Conservation (phyloP, 2,113 vertebrate genomes). For the Loxodonta africana region DNA sequence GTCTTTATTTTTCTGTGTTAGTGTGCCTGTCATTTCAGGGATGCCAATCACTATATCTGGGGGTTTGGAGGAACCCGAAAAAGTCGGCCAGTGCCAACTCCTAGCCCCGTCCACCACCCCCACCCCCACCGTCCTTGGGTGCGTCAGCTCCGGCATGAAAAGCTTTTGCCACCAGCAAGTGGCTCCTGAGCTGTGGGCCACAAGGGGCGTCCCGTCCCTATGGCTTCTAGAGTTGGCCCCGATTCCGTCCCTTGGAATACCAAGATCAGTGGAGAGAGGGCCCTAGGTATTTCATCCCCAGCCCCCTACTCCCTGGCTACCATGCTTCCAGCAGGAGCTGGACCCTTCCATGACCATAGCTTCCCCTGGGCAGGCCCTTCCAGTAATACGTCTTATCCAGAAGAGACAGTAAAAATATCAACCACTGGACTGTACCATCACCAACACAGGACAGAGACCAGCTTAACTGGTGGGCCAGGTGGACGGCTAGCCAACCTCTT, state of each 20-base stretch:
- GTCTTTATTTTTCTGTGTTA: constrained; percentile 53
- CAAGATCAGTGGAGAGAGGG: neutral
- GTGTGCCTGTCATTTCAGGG: constrained; percentile 27
- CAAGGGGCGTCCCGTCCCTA: neutral
- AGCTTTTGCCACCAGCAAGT: neutral
- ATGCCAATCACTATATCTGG: neutral
- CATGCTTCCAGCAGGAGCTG: neutral
- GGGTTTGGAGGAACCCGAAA: neutral
- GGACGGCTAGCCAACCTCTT: neutral
- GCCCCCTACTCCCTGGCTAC: neutral
- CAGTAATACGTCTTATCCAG: neutral
- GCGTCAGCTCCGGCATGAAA: neutral
- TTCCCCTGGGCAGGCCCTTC: neutral
- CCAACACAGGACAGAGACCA: neutral
- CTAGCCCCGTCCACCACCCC: neutral
- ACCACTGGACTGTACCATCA: neutral
- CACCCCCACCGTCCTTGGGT: accelerated
- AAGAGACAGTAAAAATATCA: neutral
- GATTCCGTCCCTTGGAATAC: neutral
- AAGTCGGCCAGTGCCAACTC: neutral
- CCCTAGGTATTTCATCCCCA: accelerated
- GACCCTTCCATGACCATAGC: neutral
- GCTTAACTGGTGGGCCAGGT: neutral
- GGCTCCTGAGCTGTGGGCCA: neutral
- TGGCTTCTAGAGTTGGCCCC: neutral